Conservation (phyloP, 2,113 vertebrate species). For the Ciconia boyciana region DNA sequence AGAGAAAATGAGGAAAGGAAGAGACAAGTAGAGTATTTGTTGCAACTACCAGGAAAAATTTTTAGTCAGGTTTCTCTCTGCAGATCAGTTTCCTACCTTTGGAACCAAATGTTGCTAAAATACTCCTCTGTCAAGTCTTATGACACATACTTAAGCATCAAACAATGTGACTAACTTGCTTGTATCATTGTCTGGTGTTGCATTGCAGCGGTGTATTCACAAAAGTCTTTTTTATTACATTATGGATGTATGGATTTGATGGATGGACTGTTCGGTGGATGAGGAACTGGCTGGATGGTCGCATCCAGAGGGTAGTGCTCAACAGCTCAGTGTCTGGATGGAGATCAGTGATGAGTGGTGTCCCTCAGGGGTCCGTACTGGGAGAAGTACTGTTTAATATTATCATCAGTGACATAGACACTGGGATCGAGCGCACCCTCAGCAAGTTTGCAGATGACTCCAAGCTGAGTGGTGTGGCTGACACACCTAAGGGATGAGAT, state of each 20-base stretch:
- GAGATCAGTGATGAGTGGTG: not conserved
- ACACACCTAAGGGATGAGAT: no score
- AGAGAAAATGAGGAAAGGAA: not conserved
- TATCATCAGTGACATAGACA: not conserved
- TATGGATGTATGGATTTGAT: not conserved
- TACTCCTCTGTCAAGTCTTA: not conserved
- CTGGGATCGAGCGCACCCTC: not conserved
- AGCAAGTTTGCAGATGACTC: not conserved
- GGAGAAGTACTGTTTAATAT: not conserved
- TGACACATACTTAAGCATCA: not conserved
- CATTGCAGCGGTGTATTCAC: not conserved
- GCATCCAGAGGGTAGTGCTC: not conserved
- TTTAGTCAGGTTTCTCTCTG: not conserved
- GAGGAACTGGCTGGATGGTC: not conserved
- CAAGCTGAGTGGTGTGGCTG: not conserved
- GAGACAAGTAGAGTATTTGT: not conserved
- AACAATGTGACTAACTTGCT: not conserved
- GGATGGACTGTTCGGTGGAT: not conserved
- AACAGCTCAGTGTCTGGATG: not conserved
- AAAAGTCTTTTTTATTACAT: not conserved
- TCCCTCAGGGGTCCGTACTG: not conserved
- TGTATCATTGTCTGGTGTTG: not conserved
- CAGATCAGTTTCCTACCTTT: not conserved
- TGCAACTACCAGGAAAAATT: not conserved
- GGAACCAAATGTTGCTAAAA: not conserved